Evolutionary conservation across 2,113 vertebrate species (phyloP).

Genomic region (Grammomys dolichurus): DNA sequence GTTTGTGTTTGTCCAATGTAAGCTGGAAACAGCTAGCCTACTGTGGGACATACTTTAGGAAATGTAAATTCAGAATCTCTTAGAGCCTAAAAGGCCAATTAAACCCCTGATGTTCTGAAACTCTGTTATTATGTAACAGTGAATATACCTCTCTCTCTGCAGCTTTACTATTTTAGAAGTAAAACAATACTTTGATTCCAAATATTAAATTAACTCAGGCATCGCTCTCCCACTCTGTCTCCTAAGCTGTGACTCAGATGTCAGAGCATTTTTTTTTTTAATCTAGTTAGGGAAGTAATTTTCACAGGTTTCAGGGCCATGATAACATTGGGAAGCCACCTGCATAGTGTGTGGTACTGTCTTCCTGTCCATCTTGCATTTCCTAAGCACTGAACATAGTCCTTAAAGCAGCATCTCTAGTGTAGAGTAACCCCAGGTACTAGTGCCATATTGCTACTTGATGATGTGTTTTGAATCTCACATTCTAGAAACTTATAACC

Average conservation of each 20-base stretch:
- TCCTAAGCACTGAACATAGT: neutral
- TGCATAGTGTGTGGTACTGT: neutral
- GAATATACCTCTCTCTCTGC: conserved; percentile 50
- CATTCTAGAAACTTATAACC: neutral
- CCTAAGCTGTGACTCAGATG: conserved; percentile 73
- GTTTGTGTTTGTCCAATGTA: neutral
- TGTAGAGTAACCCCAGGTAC: neutral
- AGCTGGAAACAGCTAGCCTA: neutral
- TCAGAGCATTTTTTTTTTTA: conserved; percentile 58
- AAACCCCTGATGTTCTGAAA: conserved; percentile 34
- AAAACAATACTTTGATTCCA: conserved; percentile 77
- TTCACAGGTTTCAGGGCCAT: conserved; percentile 31
- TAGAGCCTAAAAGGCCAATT: neutral
- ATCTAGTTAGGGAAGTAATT: conserved; percentile 62
- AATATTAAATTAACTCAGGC: conserved; percentile 78
- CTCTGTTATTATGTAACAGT: conserved; percentile 60
- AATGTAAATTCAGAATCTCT: neutral
- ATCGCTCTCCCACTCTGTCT: conserved; percentile 71
- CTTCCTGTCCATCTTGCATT: neutral
- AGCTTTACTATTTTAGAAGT: conserved; percentile 71
- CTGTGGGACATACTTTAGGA: neutral
- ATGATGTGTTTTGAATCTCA: neutral
- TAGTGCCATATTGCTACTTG: neutral
- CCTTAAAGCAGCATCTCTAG: neutral
- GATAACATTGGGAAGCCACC: conserved; percentile 25